phyloP scores from a whole-genome alignment of 2,113 vertebrate species.

The Perca flavescens region DNA sequence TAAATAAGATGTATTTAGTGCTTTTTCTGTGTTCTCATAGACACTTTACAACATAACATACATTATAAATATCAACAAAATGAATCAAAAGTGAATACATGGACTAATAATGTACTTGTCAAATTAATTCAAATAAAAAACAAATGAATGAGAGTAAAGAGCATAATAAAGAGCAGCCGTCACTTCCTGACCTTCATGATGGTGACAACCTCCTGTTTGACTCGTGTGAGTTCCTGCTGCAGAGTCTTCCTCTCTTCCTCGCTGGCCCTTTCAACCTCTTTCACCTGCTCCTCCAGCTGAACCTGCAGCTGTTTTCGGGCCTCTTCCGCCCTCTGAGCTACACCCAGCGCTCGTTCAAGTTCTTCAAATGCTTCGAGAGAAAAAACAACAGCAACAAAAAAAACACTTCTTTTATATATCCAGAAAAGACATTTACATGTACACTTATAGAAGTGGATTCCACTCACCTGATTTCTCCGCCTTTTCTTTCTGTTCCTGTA shows the following conservation, averaged over 20 bases:
- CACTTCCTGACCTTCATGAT: slow-evolving; percentile 91
- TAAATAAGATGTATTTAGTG: background rate
- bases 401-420: background rate
- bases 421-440: background rate
- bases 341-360: slow-evolving; percentile 90
- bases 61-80: background rate
- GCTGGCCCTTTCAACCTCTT: slow-evolving; percentile 87
- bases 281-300: slow-evolving; percentile 92
- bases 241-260: slow-evolving; percentile 92
- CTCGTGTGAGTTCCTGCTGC: slow-evolving; percentile 90
- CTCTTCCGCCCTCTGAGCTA: slow-evolving; percentile 93
- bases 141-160: background rate
- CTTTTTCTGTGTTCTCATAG: background rate
- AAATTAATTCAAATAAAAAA: background rate
- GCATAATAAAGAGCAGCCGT: background rate
- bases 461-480: slow-evolving; percentile 94
- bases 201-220: slow-evolving; percentile 93
- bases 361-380: slow-evolving; percentile 91
- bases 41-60: background rate
- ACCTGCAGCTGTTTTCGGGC: slow-evolving; percentile 89
- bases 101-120: background rate
- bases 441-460: background rate
- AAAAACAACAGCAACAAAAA: background rate
- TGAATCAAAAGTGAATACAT: background rate
- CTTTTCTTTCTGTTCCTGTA: slow-evolving; percentile 95